Evolutionary conservation across 2,888 invertebrate genomes (phyloP).

Genomic region (Eupithecia exiguata): DNA sequence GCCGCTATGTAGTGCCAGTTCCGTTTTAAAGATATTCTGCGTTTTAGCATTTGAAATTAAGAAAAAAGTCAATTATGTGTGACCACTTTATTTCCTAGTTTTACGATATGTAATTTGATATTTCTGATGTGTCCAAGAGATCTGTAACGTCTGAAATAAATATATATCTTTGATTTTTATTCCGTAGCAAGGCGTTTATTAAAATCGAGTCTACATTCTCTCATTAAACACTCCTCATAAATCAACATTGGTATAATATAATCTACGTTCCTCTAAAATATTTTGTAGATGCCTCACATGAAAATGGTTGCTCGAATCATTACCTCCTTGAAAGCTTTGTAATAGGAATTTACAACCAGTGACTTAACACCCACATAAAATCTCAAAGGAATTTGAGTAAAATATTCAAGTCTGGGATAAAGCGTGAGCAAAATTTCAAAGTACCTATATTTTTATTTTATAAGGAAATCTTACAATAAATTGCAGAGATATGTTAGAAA

Average conservation of each 20-base stretch:
- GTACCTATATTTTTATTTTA: background rate
- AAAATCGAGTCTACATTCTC: background rate
- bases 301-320: conserved; percentile 17
- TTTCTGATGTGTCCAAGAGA: too few species aligned
- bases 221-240: background rate
- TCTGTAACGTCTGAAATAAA: background rate
- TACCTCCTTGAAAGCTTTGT: conserved; percentile 16
- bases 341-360: conserved; percentile 14
- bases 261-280: conserved; percentile 12
- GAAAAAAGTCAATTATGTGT: too few species aligned
- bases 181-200: background rate
- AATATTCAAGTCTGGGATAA: conserved; percentile 43
- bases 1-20: conserved; percentile 7
- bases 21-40: conserved; percentile 12
- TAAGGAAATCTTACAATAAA: background rate
- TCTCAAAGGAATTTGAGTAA: conserved; percentile 25
- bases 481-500: background rate
- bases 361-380: conserved; percentile 17
- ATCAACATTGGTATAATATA: background rate
- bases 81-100: background rate
- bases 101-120: too few species aligned
- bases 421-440: background rate
- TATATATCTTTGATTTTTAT: background rate
- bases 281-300: background rate
- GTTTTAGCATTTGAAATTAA: background rate